Evolutionary conservation across 2,113 vertebrate species (phyloP).

Genomic region (Myiopsitta monachus): DNA sequence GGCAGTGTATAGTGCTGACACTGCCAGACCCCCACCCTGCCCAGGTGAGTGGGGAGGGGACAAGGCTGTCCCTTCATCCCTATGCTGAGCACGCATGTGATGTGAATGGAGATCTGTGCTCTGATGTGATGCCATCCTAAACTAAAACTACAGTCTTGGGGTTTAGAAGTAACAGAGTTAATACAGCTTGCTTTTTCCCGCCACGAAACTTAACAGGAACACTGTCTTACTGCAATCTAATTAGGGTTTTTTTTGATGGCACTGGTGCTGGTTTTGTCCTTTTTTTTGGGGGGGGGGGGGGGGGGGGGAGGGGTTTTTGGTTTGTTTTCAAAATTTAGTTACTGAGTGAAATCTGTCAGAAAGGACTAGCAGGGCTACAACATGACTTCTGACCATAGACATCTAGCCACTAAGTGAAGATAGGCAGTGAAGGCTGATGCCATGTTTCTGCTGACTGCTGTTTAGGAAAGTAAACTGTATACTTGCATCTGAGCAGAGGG

Average conservation of each 20-base stretch:
- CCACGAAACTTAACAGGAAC: neutral
- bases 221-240: neutral
- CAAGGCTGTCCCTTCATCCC: neutral
- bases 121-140: neutral
- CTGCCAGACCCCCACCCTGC: neutral
- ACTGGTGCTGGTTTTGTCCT: accelerated
- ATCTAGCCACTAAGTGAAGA: neutral
- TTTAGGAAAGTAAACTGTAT: neutral
- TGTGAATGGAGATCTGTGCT: neutral
- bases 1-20: neutral
- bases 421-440: neutral
- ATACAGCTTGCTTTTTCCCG: neutral
- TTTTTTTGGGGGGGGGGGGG: no score
- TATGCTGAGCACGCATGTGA: accelerated
- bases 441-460: neutral
- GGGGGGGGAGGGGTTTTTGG: neutral
- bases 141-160: neutral
- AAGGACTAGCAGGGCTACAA: neutral
- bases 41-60: neutral
- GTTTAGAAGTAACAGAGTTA: neutral
- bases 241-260: neutral
- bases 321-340: neutral
- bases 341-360: neutral
- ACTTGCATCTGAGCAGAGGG: neutral
- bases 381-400: neutral